Base-by-base conservation (phyloP, 2,113 vertebrate species). In the Anoplopoma fimbria region DNA sequence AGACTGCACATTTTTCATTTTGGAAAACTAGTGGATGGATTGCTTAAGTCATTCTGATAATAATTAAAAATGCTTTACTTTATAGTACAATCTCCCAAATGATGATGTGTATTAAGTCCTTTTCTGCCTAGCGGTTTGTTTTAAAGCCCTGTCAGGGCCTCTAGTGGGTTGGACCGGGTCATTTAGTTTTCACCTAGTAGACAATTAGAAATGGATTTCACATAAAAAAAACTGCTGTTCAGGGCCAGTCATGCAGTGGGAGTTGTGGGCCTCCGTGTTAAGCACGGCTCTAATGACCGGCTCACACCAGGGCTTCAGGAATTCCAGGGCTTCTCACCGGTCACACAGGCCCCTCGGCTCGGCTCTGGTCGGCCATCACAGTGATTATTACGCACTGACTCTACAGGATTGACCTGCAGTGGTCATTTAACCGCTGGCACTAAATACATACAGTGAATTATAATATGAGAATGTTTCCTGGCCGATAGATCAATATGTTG, bases 171-270 rank as follows among this genome's bases (percentile, higher is more conserved):
- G 25, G 58, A 73, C n/a, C 61, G 58, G 60, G 51, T 69, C 70
- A 69, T 60, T 82, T 83, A 34, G 65, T 84, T 92, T 92, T 89
- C 60, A 91, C 65, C 74, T 51, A 70, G 58, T 65, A 49, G 79
- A 91, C 87, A 92, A 92, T 89, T 85, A 87, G 38, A 60, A 89
- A 92, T 88, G 73, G 86, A 93, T 87, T 93, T 91, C 81, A 80
- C 82, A 92, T 93, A 91, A 90, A 81, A 90, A 81, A 33, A 42
- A 64, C 57, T 38, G 81, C 86, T 91, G 89, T 90, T 91, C 71
- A 40, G 78, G 78, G 47, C 67, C 88, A 85, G 79, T 87, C 87
- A 91, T 91, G 82, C 88, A 77, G 77, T 29, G 40, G 58, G 67
- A 82, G 69, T 42, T 62, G 75, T 70, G 84, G 62, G 80, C 83